Percentiles rank a stretch among this genome's conserved stretches.
Evolutionary conservation across 1,140 invertebrate genomes (phyloP).

Genomic region (Leptestheria dahalacensis): DNA sequence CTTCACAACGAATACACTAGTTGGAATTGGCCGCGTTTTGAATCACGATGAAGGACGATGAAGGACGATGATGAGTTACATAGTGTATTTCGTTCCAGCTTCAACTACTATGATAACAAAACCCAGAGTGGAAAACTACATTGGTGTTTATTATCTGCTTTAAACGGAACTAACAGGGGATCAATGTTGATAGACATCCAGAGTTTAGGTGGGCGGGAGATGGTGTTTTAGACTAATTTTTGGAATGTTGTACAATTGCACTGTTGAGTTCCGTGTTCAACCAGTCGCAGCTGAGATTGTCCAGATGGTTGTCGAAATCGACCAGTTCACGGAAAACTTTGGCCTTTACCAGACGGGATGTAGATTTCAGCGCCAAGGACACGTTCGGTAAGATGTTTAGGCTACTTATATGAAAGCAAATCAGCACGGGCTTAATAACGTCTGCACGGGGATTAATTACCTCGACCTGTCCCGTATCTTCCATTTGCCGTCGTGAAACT

Average conservation of each 20-base stretch:
- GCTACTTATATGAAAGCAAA: conserved; percentile 12
- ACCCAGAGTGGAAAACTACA: too few species aligned
- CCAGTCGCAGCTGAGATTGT: conserved; percentile 68
- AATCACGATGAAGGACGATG: too few species aligned
- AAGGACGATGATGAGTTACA: too few species aligned
- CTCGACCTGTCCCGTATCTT: conserved; percentile 36
- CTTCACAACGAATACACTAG: not conserved
- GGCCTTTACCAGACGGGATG: conserved; percentile 46
- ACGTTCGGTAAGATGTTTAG: conserved; percentile 21
- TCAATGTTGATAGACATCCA: too few species aligned
- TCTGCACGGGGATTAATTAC: conserved; percentile 21
- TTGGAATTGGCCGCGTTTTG: too few species aligned
- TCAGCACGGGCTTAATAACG: too few species aligned
- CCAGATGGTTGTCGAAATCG: conserved; percentile 85
- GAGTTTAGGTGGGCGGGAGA: too few species aligned
- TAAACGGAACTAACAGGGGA: too few species aligned
- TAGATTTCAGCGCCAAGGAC: conserved; percentile 39
- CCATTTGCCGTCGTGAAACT: conserved; percentile 54
- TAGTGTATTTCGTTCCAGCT: too few species aligned
- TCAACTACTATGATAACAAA: too few species aligned
- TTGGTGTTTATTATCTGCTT: too few species aligned
- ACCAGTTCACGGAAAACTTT: conserved; percentile 51
- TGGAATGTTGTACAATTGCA: conserved; percentile 30
- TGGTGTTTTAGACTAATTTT: too few species aligned
- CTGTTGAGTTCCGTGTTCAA: conserved; percentile 50